Conservation (phyloP, 2,888 invertebrate genomes). For the Tribolium freemani region DNA sequence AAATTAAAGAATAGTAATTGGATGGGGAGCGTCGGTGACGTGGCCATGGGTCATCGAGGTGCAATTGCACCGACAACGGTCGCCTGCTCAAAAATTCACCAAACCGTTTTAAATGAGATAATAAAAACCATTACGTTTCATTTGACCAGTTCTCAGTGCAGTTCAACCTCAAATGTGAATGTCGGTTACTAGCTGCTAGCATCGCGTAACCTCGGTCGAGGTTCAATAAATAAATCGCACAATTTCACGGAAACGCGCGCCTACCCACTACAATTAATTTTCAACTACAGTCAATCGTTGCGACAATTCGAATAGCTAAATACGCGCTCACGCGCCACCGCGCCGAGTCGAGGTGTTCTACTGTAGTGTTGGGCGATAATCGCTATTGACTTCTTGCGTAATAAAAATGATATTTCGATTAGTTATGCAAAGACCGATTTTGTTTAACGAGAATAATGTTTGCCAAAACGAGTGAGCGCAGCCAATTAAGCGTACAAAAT, state of each 20-base stretch:
- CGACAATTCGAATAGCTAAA: slow-evolving; percentile 60
- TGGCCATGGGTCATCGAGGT: slow-evolving; percentile 46
- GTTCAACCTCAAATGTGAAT: slow-evolving; percentile 54
- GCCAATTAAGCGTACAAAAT: no score
- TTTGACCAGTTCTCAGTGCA: no score
- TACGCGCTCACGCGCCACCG: slow-evolving; percentile 42
- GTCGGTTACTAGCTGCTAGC: slow-evolving; percentile 57
- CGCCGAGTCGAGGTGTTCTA: slow-evolving; percentile 4
- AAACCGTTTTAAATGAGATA: no score
- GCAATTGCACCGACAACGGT: no score
- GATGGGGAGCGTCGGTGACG: slow-evolving; percentile 42
- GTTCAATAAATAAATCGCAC: slow-evolving; percentile 62
- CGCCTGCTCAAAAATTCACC: no score
- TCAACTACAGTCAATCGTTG: slow-evolving; percentile 65
- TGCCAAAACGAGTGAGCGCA: no score
- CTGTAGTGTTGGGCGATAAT: no score
- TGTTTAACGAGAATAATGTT: no score
- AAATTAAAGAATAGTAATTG: not conserved
- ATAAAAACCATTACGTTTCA: no score
- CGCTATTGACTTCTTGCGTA: no score
- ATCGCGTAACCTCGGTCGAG: slow-evolving; percentile 56
- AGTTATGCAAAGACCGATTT: no score
- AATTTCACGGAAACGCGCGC: slow-evolving; percentile 65
- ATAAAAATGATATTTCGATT: no score
- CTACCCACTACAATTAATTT: slow-evolving; percentile 63